Base-by-base conservation (phyloP, 2,797 vertebrate species). In the Megaceryle alcyon region DNA sequence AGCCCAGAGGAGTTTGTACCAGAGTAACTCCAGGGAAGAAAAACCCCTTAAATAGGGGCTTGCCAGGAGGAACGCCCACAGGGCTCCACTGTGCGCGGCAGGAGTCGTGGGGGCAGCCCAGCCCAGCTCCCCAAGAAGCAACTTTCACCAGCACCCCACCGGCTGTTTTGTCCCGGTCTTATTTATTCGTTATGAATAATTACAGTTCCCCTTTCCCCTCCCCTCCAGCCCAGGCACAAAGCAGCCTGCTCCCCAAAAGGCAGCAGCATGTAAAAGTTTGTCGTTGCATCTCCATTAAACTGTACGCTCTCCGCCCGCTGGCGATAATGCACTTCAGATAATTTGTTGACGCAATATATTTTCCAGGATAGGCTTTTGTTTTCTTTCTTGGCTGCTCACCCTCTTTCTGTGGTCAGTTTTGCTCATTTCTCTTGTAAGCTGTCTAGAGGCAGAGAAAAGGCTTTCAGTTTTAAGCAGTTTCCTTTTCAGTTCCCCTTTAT, bases 371-470 rank as follows among this genome's bases (percentile, higher is more conserved):
- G 94, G 96, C 95, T 97, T 98, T 98, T 98, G 98, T 98, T 96
- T 97, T 95, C 86, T 92, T 93, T 93, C 90, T 56, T 95, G 97
- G 94, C 94, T 1, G 70, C 90, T 61, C 90, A 59, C 63, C 94
- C 92, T 90, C 90, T 93, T 97, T 93, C 96, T 88, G 94, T 87
- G 97, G 97, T 98, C 97, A 96, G 96, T 97, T 98, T 97, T 97
- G 97, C 98, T 98, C 98, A 97, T 98, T 98, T 98, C 98, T 98
- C 98, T 97, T 97, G 96, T 97, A 98, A 98, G 98, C 98, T 98
- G 98, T 98, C 98, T 98, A 97, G 98, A 97, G 97, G 97, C 97
- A 95, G 96, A 98, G 98, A 98, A 98, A 97, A 98, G 98, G 97
- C 96, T 98, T 98, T 97, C 95, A 96, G 96, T 98, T 97, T 97